Percentiles rank a stretch among this genome's conserved stretches.
These are phyloP conservation scores for Brachionus koreanus DNA, from an alignment of 1,140 invertebrate genomes.

Conservation along the genomic window DNA sequence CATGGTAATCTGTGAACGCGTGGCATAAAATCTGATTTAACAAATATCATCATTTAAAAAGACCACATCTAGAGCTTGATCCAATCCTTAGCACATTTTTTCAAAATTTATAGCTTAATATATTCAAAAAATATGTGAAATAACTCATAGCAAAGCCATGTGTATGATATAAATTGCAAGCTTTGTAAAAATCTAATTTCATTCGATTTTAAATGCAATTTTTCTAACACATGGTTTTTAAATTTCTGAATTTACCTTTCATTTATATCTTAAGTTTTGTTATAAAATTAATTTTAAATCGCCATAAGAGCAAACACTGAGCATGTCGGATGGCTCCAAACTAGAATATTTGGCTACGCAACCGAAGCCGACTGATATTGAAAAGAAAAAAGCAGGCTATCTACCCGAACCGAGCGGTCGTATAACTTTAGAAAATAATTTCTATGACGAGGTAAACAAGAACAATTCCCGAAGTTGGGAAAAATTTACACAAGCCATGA, in stretches of 20 bases:
- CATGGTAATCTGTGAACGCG: not conserved
- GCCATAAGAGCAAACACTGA: not conserved
- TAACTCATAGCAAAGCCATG: constrained; percentile 12
- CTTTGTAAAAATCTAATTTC: constrained; percentile 13
- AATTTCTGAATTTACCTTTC: not conserved
- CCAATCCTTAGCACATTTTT: constrained; percentile 26
- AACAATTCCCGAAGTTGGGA: not conserved
- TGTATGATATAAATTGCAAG: constrained; percentile 17
- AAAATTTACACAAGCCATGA: not conserved
- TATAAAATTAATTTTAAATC: not conserved
- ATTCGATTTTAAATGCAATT: constrained; percentile 3
- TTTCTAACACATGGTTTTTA: constrained; percentile 14
- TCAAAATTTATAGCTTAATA: not conserved
- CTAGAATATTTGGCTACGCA: not conserved
- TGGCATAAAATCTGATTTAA: not conserved
- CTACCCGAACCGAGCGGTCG: not conserved
- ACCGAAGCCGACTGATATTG: not conserved
- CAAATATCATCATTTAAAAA: not conserved
- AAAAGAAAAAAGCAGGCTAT: constrained; percentile 17
- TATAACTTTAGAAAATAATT: not conserved
- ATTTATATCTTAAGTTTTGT: not conserved
- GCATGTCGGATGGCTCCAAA: constrained; percentile 23
- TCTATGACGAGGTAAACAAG: constrained; percentile 34
- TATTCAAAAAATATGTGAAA: constrained; percentile 20
- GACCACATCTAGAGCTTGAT: not conserved